These are phyloP conservation scores for Butorides virescens DNA, from an alignment of 2,113 vertebrate genomes.

Conservation along the genomic window DNA sequence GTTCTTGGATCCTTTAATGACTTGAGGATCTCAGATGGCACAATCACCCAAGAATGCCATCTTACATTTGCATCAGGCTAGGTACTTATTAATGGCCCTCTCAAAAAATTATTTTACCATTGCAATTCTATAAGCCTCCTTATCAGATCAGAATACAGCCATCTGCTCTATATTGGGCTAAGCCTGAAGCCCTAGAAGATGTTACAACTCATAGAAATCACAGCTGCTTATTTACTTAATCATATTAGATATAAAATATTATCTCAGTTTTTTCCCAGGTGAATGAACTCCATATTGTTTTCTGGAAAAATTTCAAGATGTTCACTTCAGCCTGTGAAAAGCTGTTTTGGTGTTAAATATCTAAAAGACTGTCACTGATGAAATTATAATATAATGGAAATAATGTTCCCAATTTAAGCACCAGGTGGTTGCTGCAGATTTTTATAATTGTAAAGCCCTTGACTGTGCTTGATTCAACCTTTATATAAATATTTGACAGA, in stretches of 20 bases:
- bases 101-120: slow-evolving; percentile 2
- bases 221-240: slow-evolving; percentile 25
- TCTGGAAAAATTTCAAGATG: slow-evolving; percentile 7
- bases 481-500: not conserved
- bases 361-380: not conserved
- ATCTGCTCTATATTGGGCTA: slow-evolving; percentile 5
- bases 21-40: not conserved
- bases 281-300: not conserved
- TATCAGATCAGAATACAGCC: not conserved
- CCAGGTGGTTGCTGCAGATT: not conserved
- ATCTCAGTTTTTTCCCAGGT: not conserved
- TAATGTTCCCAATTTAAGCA: not conserved
- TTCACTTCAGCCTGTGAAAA: not conserved
- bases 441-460: not conserved
- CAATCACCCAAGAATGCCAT: not conserved
- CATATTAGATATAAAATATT: slow-evolving; percentile 23
- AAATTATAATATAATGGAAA: slow-evolving; percentile 16
- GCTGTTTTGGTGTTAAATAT: not conserved
- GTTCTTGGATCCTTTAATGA: not conserved
- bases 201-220: not conserved
- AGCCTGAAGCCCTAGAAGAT: not conserved
- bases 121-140: not conserved
- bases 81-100: not conserved
- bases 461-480: not conserved
- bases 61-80: not conserved